Base-by-base conservation (phyloP, 2,113 vertebrate species). In the Podarcis cretensis region DNA sequence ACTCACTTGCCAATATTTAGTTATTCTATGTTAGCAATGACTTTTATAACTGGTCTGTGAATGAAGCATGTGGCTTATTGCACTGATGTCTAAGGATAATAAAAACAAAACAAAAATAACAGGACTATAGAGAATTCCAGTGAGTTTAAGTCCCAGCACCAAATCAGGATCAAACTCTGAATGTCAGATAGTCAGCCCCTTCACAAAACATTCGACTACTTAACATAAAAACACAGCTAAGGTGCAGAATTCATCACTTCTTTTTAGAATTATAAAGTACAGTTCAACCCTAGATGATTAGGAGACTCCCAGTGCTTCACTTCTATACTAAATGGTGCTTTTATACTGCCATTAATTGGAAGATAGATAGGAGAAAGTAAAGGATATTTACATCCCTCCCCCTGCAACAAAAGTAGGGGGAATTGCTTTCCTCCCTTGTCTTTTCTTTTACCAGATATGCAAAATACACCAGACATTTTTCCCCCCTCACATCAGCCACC, bases 391-490 rank as follows among this genome's bases (percentile, higher is more conserved):
- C 43, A n/a, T 23, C 30, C 27, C 69, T 5, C 32, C 18, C 18
- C 73, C 69, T 5, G 30, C 69, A 73, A 25, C 32, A 81, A 81
- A 87, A 37, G 43, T 40, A 57, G 30, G 8, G 4, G 8, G 7
- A 32, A 35, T 69, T 69, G n/a, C 27, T 71, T 80, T 37, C 25
- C 13, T 35, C 13, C 30, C 48, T 79, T 80, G 0, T 0, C 9
- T 91, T 59, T 73, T 93, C 43, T 13, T 91, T 35, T 84, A 25
- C 84, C 86, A 66, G 35, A 89, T 83, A 80, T 92, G 89, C 74
- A 65, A 30, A 63, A 81, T 87, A 87, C 88, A 90, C 85, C 12
- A 84, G 83, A 16, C 2, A 12, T 92, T 94, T 94, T 92, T 91
- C 78, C 94, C 65, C 69, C 86, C 82, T 95, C 69, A 74, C 87